Percentiles rank a stretch among this genome's conserved stretches.
phyloP scores from a whole-genome alignment of 37 sponge, comb jelly and placozoan genomes.

The Theonella swinhoei region DNA sequence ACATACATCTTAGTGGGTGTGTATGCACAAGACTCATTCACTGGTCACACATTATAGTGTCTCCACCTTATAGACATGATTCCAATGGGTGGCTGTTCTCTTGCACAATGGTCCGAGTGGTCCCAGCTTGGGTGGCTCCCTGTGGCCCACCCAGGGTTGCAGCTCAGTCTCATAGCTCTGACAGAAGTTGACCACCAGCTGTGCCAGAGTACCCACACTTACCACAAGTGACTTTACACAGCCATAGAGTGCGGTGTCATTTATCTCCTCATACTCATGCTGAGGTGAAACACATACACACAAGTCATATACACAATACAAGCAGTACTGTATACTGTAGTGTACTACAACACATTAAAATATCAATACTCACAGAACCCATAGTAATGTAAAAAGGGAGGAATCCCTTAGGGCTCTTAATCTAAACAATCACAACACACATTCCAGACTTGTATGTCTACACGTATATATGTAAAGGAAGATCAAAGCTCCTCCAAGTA shows the following conservation, averaged over 20 bases:
- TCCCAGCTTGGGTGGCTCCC: conserved; percentile 7
- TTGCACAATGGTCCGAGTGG: conserved; percentile 20
- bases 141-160: conserved; percentile 49
- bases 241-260: conserved; percentile 4
- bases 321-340: no score
- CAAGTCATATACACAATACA: not conserved
- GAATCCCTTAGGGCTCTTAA: no score
- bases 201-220: conserved; percentile 46
- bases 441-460: no score
- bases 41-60: not conserved
- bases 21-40: no score
- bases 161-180: conserved; percentile 56
- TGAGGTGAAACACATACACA: conserved; percentile 13
- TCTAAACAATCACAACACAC: no score
- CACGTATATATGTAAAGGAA: no score
- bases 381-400: no score
- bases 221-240: conserved; percentile 30
- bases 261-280: conserved; percentile 3
- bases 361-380: no score
- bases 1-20: no score
- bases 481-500: no score
- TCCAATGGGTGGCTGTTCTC: conserved; percentile 22
- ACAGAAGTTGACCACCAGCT: conserved; percentile 46
- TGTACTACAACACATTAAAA: no score
- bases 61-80: conserved; percentile 23